Evolutionary conservation across 2,113 vertebrate genomes (phyloP).

Genomic region (Pygathrix nemaeus): DNA sequence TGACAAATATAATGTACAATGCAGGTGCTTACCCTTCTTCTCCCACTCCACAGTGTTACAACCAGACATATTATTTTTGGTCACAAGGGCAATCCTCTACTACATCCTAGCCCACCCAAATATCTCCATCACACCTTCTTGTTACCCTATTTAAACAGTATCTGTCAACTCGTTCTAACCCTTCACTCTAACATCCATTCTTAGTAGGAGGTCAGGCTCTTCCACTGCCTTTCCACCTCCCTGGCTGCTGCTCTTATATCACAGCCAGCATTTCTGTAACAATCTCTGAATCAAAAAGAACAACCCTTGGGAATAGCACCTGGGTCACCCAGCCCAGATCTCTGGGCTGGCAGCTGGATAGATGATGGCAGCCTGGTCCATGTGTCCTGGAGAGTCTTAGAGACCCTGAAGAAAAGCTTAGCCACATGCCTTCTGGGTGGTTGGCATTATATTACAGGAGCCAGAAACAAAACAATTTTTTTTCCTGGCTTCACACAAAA

Average conservation of each 20-base stretch:
- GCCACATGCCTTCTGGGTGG: conserved; percentile 6
- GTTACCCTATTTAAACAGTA: background rate
- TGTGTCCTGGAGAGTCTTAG: background rate
- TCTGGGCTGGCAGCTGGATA: background rate
- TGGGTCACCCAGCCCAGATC: background rate
- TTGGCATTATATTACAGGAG: background rate
- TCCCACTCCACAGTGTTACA: background rate
- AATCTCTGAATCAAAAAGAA: background rate
- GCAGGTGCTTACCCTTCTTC: background rate
- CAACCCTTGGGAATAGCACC: background rate
- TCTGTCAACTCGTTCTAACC: background rate
- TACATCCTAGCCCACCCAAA: background rate
- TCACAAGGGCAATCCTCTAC: background rate
- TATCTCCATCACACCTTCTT: background rate
- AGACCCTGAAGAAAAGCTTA: background rate
- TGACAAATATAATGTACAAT: background rate
- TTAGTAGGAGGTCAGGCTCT: background rate
- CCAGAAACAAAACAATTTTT: conserved; percentile 25
- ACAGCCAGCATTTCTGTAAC: background rate
- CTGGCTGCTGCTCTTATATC: background rate
- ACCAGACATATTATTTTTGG: background rate
- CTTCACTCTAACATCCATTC: background rate
- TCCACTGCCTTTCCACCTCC: background rate
- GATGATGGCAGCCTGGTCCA: background rate
- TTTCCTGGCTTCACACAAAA: conserved; percentile 43